Evolutionary conservation across 2,888 invertebrate genomes (phyloP).

Genomic region (Pristionchus exspectatus): DNA sequence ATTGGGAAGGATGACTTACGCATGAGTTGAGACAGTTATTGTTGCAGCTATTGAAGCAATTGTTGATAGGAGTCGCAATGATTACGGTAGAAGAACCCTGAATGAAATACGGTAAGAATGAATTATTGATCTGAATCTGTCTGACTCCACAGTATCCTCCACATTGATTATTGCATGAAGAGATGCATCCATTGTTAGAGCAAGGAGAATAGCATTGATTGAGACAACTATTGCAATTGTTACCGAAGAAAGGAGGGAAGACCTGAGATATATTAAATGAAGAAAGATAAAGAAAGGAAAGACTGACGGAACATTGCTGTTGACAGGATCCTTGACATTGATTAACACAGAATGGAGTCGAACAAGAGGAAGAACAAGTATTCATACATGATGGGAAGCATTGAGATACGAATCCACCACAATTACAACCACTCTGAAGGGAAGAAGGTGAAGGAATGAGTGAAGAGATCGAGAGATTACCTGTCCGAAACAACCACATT

Average conservation of each 20-base stretch:
- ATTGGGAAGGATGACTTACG: neutral
- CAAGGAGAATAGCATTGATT: constrained; percentile 11
- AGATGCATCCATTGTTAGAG: constrained; percentile 4
- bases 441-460: neutral
- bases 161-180: constrained; percentile 29
- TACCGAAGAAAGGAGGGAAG: constrained; percentile 12
- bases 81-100: neutral
- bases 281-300: neutral
- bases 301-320: neutral
- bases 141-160: constrained; percentile 36
- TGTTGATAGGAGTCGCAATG: constrained; percentile 17
- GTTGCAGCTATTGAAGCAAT: constrained; percentile 17
- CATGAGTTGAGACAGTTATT: constrained; percentile 2
- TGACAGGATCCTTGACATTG: neutral
- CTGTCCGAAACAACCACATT: constrained; percentile 28
- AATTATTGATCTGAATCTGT: neutral
- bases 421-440: constrained; percentile 18
- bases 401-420: constrained; percentile 4
- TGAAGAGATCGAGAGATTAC: neutral
- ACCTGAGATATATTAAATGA: neutral
- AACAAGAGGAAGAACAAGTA: constrained; percentile 16
- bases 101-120: constrained; percentile 16
- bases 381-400: constrained; percentile 19
- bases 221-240: constrained; percentile 14
- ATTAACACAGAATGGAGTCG: neutral